Evolutionary conservation across 2,797 vertebrate species (phyloP).

Genomic region (Notolabrus celidotus): DNA sequence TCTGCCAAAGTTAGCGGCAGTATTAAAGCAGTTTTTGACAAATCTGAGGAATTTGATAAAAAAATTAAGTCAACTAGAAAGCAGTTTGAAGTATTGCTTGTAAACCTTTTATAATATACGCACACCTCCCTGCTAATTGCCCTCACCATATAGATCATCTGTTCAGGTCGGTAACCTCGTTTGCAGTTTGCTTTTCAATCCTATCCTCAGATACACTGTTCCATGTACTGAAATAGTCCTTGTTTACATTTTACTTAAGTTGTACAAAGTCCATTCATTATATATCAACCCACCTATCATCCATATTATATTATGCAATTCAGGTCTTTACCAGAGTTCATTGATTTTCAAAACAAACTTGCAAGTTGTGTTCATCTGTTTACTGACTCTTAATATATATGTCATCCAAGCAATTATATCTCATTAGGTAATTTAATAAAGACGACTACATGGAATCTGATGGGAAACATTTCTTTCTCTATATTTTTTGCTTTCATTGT

Average conservation of each 20-base stretch:
- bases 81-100: background rate
- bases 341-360: background rate
- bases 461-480: too few species aligned
- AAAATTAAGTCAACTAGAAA: too few species aligned
- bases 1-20: background rate
- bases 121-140: too few species aligned
- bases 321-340: background rate
- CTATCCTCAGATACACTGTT: background rate
- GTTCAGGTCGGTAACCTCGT: too few species aligned
- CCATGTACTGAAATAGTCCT: background rate
- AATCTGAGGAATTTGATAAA: background rate
- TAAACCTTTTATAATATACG: background rate
- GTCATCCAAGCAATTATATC: background rate
- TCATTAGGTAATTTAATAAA: background rate
- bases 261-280: slow-evolving; percentile 6
- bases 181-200: background rate
- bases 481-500: too few species aligned
- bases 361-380: background rate
- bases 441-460: background rate
- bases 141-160: too few species aligned
- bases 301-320: background rate
- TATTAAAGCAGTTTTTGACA: slow-evolving; percentile 15
- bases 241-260: background rate
- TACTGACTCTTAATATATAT: background rate
- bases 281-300: background rate